Percentiles rank a stretch among this genome's conserved stretches.
Evolutionary conservation across 2,888 invertebrate genomes (phyloP).

Genomic region (Ennomos fuscantarius): DNA sequence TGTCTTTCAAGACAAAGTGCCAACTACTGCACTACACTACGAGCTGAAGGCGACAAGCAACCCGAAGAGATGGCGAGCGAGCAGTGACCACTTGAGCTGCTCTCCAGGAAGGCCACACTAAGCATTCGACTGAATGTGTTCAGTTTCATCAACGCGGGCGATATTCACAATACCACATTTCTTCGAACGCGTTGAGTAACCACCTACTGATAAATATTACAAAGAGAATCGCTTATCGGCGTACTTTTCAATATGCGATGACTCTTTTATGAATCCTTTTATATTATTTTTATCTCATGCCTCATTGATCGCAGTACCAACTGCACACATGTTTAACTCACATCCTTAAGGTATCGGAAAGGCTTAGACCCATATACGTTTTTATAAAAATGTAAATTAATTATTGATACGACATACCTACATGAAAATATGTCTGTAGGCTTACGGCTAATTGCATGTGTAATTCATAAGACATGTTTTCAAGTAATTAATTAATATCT

Average conservation of each 20-base stretch:
- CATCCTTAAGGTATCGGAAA: background rate
- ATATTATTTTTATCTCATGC: slow-evolving; percentile 20
- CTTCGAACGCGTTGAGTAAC: slow-evolving; percentile 69
- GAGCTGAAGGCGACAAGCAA: slow-evolving; percentile 45
- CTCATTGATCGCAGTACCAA: slow-evolving; percentile 7
- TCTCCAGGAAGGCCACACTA: slow-evolving; percentile 72
- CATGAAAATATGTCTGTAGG: slow-evolving; percentile 28
- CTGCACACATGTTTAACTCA: background rate
- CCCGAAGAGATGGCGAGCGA: slow-evolving; percentile 55
- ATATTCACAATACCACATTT: slow-evolving; percentile 55
- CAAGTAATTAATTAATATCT: slow-evolving; percentile 25
- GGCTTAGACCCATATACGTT: background rate
- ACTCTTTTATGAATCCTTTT: slow-evolving; percentile 31
- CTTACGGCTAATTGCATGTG: slow-evolving; percentile 58
- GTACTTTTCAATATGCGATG: slow-evolving; percentile 35
- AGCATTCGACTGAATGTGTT: slow-evolving; percentile 73
- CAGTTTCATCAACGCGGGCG: slow-evolving; percentile 58
- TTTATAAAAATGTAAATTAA: slow-evolving; percentile 14
- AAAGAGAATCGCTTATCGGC: slow-evolving; percentile 49
- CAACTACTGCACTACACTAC: slow-evolving; percentile 24
- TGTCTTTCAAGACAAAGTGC: slow-evolving; percentile 23
- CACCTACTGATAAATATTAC: slow-evolving; percentile 55
- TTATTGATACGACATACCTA: slow-evolving; percentile 22
- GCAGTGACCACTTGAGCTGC: slow-evolving; percentile 54
- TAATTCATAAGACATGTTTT: slow-evolving; percentile 57